Evolutionary conservation across 2,888 invertebrate species (phyloP).

Genomic region (Agrochola lychnidis): DNA sequence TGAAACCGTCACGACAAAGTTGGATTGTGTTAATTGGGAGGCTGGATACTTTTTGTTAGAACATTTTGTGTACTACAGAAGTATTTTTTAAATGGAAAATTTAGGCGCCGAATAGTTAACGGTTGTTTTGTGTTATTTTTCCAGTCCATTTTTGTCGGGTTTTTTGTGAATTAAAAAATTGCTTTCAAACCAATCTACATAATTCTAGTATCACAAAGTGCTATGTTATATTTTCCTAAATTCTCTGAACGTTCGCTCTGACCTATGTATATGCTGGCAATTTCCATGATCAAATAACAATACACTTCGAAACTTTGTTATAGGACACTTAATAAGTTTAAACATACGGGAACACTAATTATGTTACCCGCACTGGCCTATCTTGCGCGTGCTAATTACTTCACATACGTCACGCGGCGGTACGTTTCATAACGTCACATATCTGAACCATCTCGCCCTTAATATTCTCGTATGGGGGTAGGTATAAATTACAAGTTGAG

Average conservation of each 20-base stretch:
- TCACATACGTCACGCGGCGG: constrained; percentile 79
- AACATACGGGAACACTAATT: constrained; percentile 66
- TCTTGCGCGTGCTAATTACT: constrained; percentile 79
- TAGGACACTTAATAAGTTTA: constrained; percentile 65
- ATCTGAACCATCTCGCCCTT: constrained; percentile 70
- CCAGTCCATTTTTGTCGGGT: constrained; percentile 5
- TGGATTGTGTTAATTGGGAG: constrained; percentile 87
- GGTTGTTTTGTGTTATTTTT: constrained; percentile 32
- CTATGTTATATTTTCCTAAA: constrained; percentile 12
- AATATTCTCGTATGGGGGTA: constrained; percentile 78
- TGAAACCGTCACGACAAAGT: constrained; percentile 81
- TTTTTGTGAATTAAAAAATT: constrained; percentile 21
- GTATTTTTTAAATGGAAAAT: constrained; percentile 72
- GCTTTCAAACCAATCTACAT: constrained; percentile 15
- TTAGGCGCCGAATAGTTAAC: constrained; percentile 67
- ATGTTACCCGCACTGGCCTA: constrained; percentile 64
- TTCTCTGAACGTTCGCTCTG: constrained; percentile 6
- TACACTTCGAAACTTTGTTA: constrained; percentile 61
- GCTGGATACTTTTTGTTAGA: constrained; percentile 79
- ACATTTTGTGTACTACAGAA: constrained; percentile 74
- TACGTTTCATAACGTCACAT: constrained; percentile 74
- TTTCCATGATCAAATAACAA: constrained; percentile 56
- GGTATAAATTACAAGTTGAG: constrained; percentile 83
- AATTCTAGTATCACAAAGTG: constrained; percentile 31
- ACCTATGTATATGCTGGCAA: constrained; percentile 26